Conservation (phyloP, 2,888 invertebrate genomes). For the Habroteleia sp. region DNA sequence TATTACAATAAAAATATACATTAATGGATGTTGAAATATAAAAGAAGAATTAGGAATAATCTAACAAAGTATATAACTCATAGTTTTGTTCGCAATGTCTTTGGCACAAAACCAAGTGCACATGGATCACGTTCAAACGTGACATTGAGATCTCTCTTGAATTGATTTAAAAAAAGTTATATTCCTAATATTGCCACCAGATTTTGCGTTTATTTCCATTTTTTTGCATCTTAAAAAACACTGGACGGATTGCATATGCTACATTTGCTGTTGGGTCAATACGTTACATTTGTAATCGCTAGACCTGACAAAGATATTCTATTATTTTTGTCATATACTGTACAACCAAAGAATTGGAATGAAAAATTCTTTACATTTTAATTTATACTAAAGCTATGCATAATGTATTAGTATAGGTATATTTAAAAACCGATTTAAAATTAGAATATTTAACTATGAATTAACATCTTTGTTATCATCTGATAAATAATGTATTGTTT, state of each 20-base stretch:
- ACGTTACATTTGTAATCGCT: slow-evolving; percentile 39
- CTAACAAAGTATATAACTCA: slow-evolving; percentile 26
- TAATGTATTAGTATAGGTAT: slow-evolving; percentile 23
- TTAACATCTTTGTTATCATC: slow-evolving; percentile 2
- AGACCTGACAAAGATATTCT: slow-evolving; percentile 22
- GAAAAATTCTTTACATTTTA: slow-evolving; percentile 33
- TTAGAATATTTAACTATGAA: slow-evolving; percentile 20
- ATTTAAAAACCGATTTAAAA: slow-evolving; percentile 7
- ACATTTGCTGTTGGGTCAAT: no score
- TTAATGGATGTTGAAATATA: no score
- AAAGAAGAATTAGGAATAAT: no score
- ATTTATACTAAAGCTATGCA: slow-evolving; percentile 19
- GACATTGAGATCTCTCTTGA: slow-evolving; percentile 66
- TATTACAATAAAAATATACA: no score
- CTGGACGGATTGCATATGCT: no score
- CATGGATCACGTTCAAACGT: slow-evolving; percentile 58
- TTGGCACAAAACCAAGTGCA: slow-evolving; percentile 75
- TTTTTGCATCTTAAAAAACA: slow-evolving; percentile 41
- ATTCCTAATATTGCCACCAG: slow-evolving; percentile 73
- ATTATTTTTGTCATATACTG: slow-evolving; percentile 29
- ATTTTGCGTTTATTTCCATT: slow-evolving; percentile 40
- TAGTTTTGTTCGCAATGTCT: slow-evolving; percentile 59
- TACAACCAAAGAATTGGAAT: slow-evolving; percentile 4
- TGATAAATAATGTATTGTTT: slow-evolving; percentile 30
- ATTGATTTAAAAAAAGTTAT: slow-evolving; percentile 78